Evolutionary conservation across 2,797 vertebrate species (phyloP).

Genomic region (Gallinago stenura): DNA sequence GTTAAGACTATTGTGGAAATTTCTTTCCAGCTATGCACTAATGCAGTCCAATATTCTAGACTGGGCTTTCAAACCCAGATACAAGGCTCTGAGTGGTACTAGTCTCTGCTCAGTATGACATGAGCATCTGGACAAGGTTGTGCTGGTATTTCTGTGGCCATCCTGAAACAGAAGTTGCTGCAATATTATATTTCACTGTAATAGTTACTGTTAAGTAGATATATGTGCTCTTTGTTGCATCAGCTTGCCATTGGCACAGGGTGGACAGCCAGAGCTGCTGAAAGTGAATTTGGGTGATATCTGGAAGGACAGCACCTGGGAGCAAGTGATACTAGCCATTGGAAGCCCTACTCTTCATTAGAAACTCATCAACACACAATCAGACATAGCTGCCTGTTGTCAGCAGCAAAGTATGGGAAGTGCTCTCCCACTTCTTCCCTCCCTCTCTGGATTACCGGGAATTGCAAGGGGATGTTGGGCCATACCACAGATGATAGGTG

Average conservation of each 20-base stretch:
- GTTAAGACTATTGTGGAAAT: conserved; percentile 38
- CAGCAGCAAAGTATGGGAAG: background rate
- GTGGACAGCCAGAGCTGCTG: background rate
- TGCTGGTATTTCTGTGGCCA: background rate
- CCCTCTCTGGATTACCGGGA: background rate
- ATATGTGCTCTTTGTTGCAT: background rate
- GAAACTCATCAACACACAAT: background rate
- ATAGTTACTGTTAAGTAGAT: background rate
- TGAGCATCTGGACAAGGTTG: background rate
- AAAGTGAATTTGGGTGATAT: background rate
- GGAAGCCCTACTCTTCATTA: background rate
- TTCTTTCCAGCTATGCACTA: background rate
- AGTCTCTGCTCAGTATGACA: background rate
- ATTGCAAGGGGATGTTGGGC: background rate
- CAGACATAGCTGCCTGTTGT: background rate
- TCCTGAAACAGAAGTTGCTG: background rate
- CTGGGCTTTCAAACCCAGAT: conserved; percentile 35
- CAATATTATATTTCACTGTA: background rate
- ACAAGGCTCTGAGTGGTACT: background rate
- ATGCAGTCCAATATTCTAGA: background rate
- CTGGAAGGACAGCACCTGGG: background rate
- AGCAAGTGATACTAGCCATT: background rate
- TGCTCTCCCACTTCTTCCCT: background rate
- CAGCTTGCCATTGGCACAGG: background rate
- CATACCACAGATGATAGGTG: background rate